Base-by-base conservation (phyloP, 1,140 invertebrate species). In the Tetranychus urticae region DNA sequence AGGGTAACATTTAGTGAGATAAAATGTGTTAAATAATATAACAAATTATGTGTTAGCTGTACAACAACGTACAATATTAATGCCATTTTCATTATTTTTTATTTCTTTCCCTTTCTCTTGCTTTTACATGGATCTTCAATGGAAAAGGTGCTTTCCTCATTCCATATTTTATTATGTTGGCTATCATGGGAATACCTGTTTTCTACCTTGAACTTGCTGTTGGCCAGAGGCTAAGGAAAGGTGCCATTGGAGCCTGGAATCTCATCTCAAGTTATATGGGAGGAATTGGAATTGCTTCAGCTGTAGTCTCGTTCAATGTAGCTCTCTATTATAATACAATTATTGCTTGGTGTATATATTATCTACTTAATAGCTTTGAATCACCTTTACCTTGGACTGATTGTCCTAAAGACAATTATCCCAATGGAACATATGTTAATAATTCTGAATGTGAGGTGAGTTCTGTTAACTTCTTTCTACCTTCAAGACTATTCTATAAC, bases 361-460 rank as follows among this genome's bases (percentile, higher is more conserved):
- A 73, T 66, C 68, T 77, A 61, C 72, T 73, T 63, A 66, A 69
- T 39, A 76, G 73, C 60, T 71, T 77, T 63, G 68, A 67, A 10
- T 67, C 55, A 0, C 80, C 88, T 67, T 71, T 93, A 65, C 89
- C 89, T 0, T 94, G 89, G 89, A 77, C 85, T 0, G 83, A 88
- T 63, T 92, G 88, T 71, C 87, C 87, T 2, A 86, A 83, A 67
- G 78, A 79, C 60, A 83, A 85, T 67, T 85, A 83, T 68, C 59
- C 63, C 73, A 90, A 88, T 68, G 82, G 80, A 61, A 85, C 85
- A 2, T 88, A 85, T 67, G 78, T 78, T 14, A 75, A 77, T 6
- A 85, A 87, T 68, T 81, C 82, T 31, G 88, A 91, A 73, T 91
- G 88, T 72, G 77, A 81, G 69, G 85, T 87, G 77, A 80, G 78